A percentile compares a stretch with the other conserved stretches of the same genome.
Conservation (phyloP, 2,113 vertebrate genomes). For the Cygnus buccinator region DNA sequence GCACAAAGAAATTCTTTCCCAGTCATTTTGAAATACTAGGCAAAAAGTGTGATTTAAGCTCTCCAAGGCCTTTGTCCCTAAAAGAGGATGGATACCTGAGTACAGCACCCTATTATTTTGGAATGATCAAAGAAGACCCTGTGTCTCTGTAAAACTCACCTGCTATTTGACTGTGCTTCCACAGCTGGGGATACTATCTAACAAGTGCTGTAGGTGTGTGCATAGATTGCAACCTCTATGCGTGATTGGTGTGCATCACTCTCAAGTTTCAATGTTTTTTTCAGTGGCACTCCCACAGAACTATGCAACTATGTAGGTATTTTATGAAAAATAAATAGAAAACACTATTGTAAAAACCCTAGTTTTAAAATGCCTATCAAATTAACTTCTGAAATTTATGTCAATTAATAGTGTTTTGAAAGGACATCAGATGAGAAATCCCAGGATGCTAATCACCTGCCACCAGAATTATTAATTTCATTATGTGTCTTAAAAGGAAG, state of each 20-base stretch:
- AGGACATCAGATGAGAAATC: slow-evolving; percentile 4
- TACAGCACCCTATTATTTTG: neutral
- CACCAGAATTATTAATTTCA: slow-evolving; percentile 34
- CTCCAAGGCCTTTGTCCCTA: neutral
- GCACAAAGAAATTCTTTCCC: neutral
- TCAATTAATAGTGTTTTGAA: slow-evolving; percentile 47
- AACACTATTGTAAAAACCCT: neutral
- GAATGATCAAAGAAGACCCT: neutral
- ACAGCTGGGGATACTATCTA: neutral
- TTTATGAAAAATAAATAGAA: neutral
- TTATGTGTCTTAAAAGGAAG: neutral
- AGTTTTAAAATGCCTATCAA: neutral
- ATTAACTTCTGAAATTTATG: slow-evolving; percentile 13
- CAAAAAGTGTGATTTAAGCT: neutral
- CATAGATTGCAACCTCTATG: rapidly evolving
- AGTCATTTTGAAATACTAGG: neutral
- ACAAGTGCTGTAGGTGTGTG: rapidly evolving
- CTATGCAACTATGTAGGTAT: neutral
- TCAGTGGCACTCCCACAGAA: neutral
- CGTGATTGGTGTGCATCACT: neutral
- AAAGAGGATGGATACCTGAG: neutral
- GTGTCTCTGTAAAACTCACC: neutral
- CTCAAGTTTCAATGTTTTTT: neutral
- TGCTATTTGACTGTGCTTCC: neutral
- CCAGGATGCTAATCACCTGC: slow-evolving; percentile 21